Conservation (phyloP, 1,140 invertebrate species). For the Chironomus tepperi region DNA sequence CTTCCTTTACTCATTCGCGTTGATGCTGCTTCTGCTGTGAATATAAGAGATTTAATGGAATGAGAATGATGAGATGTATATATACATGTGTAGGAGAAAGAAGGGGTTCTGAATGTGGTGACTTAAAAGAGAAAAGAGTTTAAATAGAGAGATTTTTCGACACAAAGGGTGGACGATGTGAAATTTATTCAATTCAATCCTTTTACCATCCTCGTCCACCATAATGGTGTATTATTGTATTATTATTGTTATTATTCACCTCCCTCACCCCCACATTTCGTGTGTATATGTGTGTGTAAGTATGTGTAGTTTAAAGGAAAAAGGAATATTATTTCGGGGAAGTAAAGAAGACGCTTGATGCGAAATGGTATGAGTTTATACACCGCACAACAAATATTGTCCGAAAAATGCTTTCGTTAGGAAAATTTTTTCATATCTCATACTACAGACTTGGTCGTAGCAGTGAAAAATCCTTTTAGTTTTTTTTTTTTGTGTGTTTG, state of each 20-base stretch:
- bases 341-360: too few relatives aligned
- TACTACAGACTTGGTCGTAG: background rate
- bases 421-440: slow-evolving; percentile 14
- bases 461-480: slow-evolving; percentile 1
- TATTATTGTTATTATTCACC: too few relatives aligned
- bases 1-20: too few relatives aligned
- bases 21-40: too few relatives aligned
- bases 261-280: too few relatives aligned
- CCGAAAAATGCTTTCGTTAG: slow-evolving; percentile 1
- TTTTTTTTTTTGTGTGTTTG: slow-evolving; percentile 14
- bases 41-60: background rate
- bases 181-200: slow-evolving; percentile 10
- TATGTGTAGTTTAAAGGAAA: background rate
- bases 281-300: too few relatives aligned
- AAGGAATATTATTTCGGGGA: background rate
- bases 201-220: background rate
- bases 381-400: slow-evolving; percentile 6
- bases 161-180: background rate
- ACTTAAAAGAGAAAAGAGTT: background rate
- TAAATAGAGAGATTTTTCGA: background rate
- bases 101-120: background rate
- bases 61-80: background rate
- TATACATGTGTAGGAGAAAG: background rate
- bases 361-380: background rate
- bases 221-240: too few relatives aligned